Base-by-base conservation (phyloP, 53 echinoderm and acorn worm species). In the Temnopleurus reevesii region DNA sequence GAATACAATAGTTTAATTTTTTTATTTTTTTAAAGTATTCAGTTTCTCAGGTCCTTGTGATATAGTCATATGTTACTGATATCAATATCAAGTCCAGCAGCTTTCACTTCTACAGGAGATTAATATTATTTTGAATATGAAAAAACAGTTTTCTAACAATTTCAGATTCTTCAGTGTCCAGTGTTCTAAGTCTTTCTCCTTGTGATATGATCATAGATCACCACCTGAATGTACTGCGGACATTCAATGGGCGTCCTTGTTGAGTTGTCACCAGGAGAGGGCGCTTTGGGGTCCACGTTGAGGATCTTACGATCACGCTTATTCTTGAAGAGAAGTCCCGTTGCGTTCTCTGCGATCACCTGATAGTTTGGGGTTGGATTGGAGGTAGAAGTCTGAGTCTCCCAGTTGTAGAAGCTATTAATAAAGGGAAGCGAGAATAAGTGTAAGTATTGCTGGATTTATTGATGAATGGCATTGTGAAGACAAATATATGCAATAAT, bases 351-450 rank as follows among this genome's bases (percentile, higher is more conserved):
- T 12, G 98, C 98, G 29, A 97, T 95, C 27, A 97, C 98, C 63
- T 97, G 98, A 86, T 97, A 97, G 90, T 97, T 97, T 65, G 98
- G 98, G 5, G 98, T 97, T 46, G 98, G 98, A 46, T 97, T 97
- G 24, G 98, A 97, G 0, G 98, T 97, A 28, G 98, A 97, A 2
- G 98, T 95, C 61, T 97, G 98, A 12, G 98, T 95, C 89, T 97
- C 98, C 98, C 98, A 97, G 47, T 97, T 97, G 94, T 95, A 95
- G 71, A 97, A 97, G 59, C 97, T 97, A 63, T 38, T 59, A 3
- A 17, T 4, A 44, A 59, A 85, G 15, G 15, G n/a, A n/a, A n/a
- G n/a, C n/a, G n/a, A n/a, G n/a, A n/a, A n/a, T n/a, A n/a, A n/a
- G n/a, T n/a, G n/a, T n/a, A n/a, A n/a, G n/a, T n/a, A n/a, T n/a